Base-by-base conservation (phyloP, 2,797 vertebrate species). In the Sebastes diaconus region DNA sequence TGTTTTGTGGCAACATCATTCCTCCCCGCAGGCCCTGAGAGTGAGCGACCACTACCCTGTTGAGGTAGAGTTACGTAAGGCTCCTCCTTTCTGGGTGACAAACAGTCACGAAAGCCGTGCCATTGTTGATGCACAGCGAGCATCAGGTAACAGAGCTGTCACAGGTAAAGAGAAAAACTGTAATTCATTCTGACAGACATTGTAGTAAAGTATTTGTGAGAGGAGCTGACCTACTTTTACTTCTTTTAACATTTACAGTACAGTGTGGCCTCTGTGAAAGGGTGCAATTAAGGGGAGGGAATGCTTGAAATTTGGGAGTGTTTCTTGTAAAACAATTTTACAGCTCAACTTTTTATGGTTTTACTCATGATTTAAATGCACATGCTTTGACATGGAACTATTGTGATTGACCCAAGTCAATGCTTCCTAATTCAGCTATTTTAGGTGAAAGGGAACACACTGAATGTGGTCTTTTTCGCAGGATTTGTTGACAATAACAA, bases 41-140 rank as follows among this genome's bases (percentile, higher is more conserved):
- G 85, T 94, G 42, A 94, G 94, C 4, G 88, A 93, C 82, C 92
- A 83, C 65, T 94, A 94, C 60, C 90, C 91, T 5, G 88, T 94
- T 25, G 93, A 94, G 73, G 90, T 94, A 1, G 87, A 94, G 66
- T 72, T 95, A 68, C 8, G 6, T 8, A 29, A 60, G 6, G 14
- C 64, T 4, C 2, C 36, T 72, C 76, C 61, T 24, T 77, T 79
- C 69, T 77, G 60, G 76, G 11, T 7, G 55, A 59, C 8, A 64
- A 75, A 32, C 6, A 52, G 5, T 27, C 0, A 2, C 29, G 29
- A 68, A 18, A 70, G 13, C 55, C 1, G 7, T 59, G 29, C 16
- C 12, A 32, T 3, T 10, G 22, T 9, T 30, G 34, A 75, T 1
- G 4, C 22, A 3, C 27, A 7, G 13, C 3, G 2, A 18, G 6